These are phyloP conservation scores for Melanotaenia nigrans DNA, from an alignment of 2,797 vertebrate species.

Conservation along the genomic window DNA sequence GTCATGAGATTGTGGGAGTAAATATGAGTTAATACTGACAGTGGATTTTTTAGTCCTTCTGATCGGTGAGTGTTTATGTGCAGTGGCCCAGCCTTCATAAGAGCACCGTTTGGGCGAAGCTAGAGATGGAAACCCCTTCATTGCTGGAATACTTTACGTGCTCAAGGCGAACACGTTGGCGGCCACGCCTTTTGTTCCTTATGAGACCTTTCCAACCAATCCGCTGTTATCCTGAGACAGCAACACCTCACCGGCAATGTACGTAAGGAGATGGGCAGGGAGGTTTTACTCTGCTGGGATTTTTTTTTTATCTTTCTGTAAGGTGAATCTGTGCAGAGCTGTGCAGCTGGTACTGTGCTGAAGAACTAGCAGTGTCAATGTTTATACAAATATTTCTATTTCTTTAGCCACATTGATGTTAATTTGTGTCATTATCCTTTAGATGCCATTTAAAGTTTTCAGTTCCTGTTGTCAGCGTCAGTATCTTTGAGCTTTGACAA, in stretches of 20 bases:
- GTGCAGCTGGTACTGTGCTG: not conserved
- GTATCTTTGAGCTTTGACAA: not conserved
- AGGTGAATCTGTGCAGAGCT: not conserved
- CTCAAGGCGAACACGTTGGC: conserved; percentile 59
- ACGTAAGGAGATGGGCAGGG: conserved; percentile 71
- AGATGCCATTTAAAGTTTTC: not conserved
- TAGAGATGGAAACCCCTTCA: conserved; percentile 76
- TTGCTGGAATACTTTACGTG: conserved; percentile 84
- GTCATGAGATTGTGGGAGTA: conserved; percentile 30
- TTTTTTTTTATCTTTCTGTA: conserved; percentile 3
- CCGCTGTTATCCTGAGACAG: conserved; percentile 85
- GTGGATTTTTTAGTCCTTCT: conserved; percentile 46
- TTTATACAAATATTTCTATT: not conserved
- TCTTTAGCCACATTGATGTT: not conserved
- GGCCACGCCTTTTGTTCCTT: conserved; percentile 65
- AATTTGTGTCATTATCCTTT: not conserved
- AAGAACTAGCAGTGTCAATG: not conserved
- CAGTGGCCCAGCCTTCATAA: conserved; percentile 50
- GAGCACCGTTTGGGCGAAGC: conserved; percentile 49
- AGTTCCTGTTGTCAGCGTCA: not conserved
- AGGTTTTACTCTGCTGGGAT: not conserved
- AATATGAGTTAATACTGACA: conserved; percentile 51
- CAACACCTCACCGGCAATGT: conserved; percentile 75
- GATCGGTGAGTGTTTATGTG: conserved; percentile 41
- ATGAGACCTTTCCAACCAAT: conserved; percentile 80